Percentiles rank a stretch among this genome's conserved stretches.
Conservation (phyloP, 2,888 invertebrate species). For the Tipula confusa region DNA sequence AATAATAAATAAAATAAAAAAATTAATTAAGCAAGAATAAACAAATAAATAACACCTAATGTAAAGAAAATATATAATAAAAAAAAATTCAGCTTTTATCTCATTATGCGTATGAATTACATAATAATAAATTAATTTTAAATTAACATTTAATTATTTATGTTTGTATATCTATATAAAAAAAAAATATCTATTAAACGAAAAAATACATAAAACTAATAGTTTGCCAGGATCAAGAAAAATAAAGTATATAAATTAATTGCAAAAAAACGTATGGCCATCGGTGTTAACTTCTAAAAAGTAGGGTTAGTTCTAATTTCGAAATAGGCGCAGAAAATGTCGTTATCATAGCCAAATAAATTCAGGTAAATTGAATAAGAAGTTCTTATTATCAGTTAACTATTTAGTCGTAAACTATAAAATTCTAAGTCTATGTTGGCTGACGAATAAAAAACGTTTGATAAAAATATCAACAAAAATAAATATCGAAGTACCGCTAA, state of each 20-base stretch:
- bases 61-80: slow-evolving; percentile 37
- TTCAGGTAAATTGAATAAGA: no score
- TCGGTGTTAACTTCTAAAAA: no score
- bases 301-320: no score
- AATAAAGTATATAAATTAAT: neutral
- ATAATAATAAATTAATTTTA: slow-evolving; percentile 31
- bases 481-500: no score
- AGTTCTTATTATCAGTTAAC: no score
- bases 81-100: slow-evolving; percentile 38
- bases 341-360: no score
- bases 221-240: neutral
- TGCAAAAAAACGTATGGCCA: neutral
- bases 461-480: no score
- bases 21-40: neutral
- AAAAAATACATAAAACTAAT: neutral
- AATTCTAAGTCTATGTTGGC: no score
- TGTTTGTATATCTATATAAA: slow-evolving; percentile 16
- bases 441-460: no score
- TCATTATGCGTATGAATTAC: slow-evolving; percentile 32
- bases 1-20: no score
- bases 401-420: no score
- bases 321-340: no score
- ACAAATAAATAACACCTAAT: slow-evolving; percentile 37
- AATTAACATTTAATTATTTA: slow-evolving; percentile 30
- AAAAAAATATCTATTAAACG: neutral